Conservation (phyloP, 2,113 vertebrate genomes). For the Proteles cristata region DNA sequence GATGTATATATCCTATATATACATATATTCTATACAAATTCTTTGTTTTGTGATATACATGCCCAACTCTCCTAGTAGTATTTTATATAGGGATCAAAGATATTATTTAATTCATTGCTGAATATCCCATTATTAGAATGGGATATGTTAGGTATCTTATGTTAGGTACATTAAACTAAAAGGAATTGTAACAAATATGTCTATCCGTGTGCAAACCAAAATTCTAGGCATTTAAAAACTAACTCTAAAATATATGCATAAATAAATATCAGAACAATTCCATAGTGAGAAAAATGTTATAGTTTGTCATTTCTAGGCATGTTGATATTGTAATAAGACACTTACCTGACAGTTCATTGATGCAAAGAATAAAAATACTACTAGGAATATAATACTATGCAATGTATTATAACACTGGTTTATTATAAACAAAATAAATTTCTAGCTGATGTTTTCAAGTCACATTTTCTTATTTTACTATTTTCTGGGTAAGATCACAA, state of each 20-base stretch:
- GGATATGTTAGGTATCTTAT: neutral
- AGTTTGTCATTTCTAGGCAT: constrained; percentile 13
- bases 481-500: constrained; percentile 59
- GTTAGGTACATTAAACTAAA: constrained; percentile 4
- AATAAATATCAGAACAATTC: constrained; percentile 9
- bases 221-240: constrained; percentile 58
- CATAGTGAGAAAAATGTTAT: constrained; percentile 41
- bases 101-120: constrained; percentile 9
- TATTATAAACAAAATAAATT: constrained; percentile 66
- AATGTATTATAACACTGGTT: constrained; percentile 20
- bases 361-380: constrained; percentile 52
- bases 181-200: constrained; percentile 39
- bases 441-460: constrained; percentile 54
- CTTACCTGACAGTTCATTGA: constrained; percentile 18
- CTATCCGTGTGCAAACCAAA: constrained; percentile 41
- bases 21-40: neutral
- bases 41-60: neutral
- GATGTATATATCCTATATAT: too few species aligned
- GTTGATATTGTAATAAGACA: constrained; percentile 58
- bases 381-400: constrained; percentile 26
- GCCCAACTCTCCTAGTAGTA: neutral
- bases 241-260: constrained; percentile 38
- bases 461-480: constrained; percentile 64
- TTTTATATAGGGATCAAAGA: neutral
- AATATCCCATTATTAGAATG: neutral